phyloP scores from a whole-genome alignment of 1,140 invertebrate genomes.

The Sarcophaga peregrina region DNA sequence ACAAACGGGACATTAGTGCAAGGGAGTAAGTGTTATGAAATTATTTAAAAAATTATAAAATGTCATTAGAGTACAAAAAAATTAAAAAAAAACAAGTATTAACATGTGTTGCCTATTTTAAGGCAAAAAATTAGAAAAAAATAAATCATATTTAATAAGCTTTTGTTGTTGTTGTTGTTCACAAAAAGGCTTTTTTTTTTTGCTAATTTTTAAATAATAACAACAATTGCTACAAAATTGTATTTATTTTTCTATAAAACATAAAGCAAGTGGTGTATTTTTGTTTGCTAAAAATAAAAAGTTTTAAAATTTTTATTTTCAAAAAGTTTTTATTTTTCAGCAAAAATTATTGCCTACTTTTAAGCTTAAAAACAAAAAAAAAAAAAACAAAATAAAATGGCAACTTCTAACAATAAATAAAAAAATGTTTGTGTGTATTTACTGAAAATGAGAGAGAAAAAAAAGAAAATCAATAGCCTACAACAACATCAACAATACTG shows the following conservation, averaged over 20 bases:
- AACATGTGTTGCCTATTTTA: too few relatives aligned
- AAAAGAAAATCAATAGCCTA: neutral
- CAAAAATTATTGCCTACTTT: slow-evolving; percentile 16
- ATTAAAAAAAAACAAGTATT: too few relatives aligned
- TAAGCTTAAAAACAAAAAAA: neutral
- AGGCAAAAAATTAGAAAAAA: too few relatives aligned
- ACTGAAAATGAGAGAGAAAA: neutral
- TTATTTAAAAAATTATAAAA: too few relatives aligned
- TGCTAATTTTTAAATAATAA: neutral
- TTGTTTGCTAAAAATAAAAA: neutral
- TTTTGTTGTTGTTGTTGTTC: too few relatives aligned
- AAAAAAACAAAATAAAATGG: neutral
- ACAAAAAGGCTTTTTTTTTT: too few relatives aligned
- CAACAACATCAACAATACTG: neutral
- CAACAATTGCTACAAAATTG: neutral
- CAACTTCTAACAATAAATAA: too few relatives aligned
- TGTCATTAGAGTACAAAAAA: too few relatives aligned
- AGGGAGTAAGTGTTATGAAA: too few relatives aligned
- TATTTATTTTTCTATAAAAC: neutral
- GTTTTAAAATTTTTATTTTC: neutral
- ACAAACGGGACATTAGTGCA: too few relatives aligned
- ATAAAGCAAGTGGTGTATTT: slow-evolving; percentile 25
- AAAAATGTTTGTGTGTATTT: slow-evolving; percentile 10
- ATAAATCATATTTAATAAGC: too few relatives aligned
- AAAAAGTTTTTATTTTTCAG: neutral